phyloP scores from a whole-genome alignment of 2,888 invertebrate species.

The Caenorhabditis japonica region DNA sequence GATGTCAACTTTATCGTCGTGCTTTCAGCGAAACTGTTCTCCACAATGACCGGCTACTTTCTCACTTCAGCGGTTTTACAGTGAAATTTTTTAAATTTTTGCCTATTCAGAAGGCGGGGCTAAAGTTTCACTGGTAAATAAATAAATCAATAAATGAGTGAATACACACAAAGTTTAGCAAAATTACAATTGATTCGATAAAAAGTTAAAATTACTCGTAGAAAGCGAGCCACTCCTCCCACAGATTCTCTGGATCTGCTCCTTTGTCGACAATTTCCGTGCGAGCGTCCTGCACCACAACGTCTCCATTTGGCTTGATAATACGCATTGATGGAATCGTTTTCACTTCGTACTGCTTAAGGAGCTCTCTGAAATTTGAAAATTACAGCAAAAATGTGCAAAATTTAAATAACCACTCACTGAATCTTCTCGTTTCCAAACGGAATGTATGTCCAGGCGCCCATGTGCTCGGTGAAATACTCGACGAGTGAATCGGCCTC shows the following conservation, averaged over 20 bases:
- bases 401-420: conserved; percentile 49
- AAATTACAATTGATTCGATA: too few relatives aligned
- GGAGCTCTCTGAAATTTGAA: conserved; percentile 51
- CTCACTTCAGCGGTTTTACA: conserved; percentile 16
- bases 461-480: conserved; percentile 73
- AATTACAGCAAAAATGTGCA: not conserved
- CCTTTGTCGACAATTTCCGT: conserved; percentile 78
- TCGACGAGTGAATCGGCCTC: conserved; percentile 65
- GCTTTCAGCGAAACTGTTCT: conserved; percentile 13
- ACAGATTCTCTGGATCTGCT: conserved; percentile 53
- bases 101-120: too few relatives aligned
- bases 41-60: conserved; percentile 14
- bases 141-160: too few relatives aligned
- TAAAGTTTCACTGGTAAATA: too few relatives aligned
- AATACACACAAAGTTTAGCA: too few relatives aligned
- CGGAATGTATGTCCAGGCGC: conserved; percentile 71
- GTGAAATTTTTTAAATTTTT: too few relatives aligned
- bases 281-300: conserved; percentile 78
- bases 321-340: conserved; percentile 79
- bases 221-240: conserved; percentile 62
- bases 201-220: conserved; percentile 22
- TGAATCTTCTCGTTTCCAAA: conserved; percentile 71
- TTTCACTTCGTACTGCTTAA: conserved; percentile 72
- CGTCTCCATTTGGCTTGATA: conserved; percentile 78
- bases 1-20: conserved; percentile 19